Base-by-base conservation (phyloP, 2,888 invertebrate species). In the Drosophila paramelanica region DNA sequence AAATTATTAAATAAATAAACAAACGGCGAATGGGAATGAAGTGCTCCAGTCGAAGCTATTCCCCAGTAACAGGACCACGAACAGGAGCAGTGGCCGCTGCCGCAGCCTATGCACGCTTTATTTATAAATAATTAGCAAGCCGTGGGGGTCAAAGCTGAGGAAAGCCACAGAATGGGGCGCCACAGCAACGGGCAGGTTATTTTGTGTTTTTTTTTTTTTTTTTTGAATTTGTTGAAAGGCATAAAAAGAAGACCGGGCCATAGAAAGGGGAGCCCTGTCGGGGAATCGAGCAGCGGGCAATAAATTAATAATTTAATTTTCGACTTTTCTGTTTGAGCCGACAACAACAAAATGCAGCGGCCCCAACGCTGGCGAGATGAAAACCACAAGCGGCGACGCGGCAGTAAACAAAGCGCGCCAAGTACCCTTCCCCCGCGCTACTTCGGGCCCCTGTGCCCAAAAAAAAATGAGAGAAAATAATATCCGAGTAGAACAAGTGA, bases 301-400 rank as follows among this genome's bases (percentile, higher is more conserved):
- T 90, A 90, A 88, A 90, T 90, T 90, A 90, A 90, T 88, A 90
- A 88, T 88, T 88, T 90, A 85, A 90, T 88, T 88, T 90, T 90
- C 81, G 77, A 88, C 89, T 84, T 87, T 89, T 89, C 87, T 88
- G 76, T 75, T 84, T 78, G 80, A 70, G 61, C 56, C 73, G 43
- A 56, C 39, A 59, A 47, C 67, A 72, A 50, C 46, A 27, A 50
- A 87, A 60, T 81, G 84, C 77, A 75, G 43, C 64, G 50, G 47
- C 60, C 61, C 52, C 64, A 52, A 56, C 50, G 49, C 76, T 53
- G 70, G 56, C 36, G 41, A 41, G 31, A 64, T 64, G 68, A 42
- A 57, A 70, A 74, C 75, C 77, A 47, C 79, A 75, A 79, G 66
- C 64, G 66, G 55, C 79, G 55, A 64, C 76, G 77, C 79, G 71